Conservation (phyloP, 2,888 invertebrate genomes). For the Odiellus spinosus region DNA sequence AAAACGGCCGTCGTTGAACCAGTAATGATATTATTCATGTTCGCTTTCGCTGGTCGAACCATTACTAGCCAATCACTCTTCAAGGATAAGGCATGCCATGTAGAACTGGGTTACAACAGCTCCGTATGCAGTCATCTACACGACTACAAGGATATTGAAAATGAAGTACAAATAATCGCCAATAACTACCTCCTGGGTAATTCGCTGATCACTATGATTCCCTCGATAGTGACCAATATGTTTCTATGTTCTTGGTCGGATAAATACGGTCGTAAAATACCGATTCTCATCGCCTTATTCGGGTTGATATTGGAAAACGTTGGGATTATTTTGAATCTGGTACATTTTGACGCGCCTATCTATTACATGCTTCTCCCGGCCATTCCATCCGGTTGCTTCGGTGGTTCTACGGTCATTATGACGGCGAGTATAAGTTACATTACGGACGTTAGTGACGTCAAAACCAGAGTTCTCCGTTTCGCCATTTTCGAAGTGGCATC, state of each 20-base stretch:
- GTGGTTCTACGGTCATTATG: constrained; percentile 9
- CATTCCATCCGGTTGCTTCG: constrained; percentile 6
- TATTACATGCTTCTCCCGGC: constrained; percentile 5
- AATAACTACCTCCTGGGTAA: background rate
- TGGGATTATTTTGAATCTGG: constrained; percentile 1
- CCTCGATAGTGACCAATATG: background rate
- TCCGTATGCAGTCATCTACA: background rate
- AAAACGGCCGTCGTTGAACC: too few relatives aligned
- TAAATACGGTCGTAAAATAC: constrained; percentile 14
- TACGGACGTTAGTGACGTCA: constrained; percentile 10
- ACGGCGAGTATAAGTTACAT: constrained; percentile 13
- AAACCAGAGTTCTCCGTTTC: constrained; percentile 8
- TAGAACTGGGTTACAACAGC: background rate
- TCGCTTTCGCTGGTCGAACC: too few relatives aligned
- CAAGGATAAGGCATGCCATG: too few relatives aligned
- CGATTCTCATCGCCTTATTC: constrained; percentile 4
- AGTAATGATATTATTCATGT: too few relatives aligned
- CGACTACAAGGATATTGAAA: background rate
- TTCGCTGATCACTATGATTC: background rate
- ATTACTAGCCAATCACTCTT: too few relatives aligned
- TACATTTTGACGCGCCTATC: constrained; percentile 5
- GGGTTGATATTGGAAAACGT: constrained; percentile 8
- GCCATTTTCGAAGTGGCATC: constrained; percentile 12
- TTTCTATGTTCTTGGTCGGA: constrained; percentile 13
- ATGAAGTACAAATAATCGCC: background rate